Evolutionary conservation across 2,113 vertebrate genomes (phyloP), one percentile per base, ranked within the genome.

Genomic region (Sorex araneus): DNA sequence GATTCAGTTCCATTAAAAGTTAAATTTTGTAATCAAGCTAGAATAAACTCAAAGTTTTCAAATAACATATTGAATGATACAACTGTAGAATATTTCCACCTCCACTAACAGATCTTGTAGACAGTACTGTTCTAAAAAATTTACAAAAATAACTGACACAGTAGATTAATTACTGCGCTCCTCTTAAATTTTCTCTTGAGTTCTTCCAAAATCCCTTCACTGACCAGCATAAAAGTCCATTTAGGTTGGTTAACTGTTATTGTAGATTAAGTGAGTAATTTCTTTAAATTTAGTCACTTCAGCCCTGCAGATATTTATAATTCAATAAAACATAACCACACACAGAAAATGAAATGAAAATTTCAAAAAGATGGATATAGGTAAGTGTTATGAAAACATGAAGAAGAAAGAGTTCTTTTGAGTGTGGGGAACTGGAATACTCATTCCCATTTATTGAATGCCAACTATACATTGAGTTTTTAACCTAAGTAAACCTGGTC

Each of bases 1-100:
- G 64, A 85, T 57, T 86, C 27, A 94, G 57, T 79, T 84, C 34
- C 84, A 32, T 91, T 84, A 43, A 63, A 86, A 80, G 54, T 71
- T 60, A 2, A 34, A 8, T 85, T 92, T 47, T 16, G 93, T 85
- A 36, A 43, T 71, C 21, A 79, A 15, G 73, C 7, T 74, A 75
- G 12, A 15, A 4, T 40, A 60, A 18, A 70, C 77, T 69, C 78
- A 43, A 74, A 78, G 1, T 34, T 2, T 25, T 64, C 40, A 75
- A 15, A 54, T 66, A 2, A 13, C 71, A 15, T 77, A 40, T 78
- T 47, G 21, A 23, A 91, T 43, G 85, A 57, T 43, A 90, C 23
- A 76, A 19, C 73, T 43, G 45, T 6, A 70, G 85, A 80, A 74
- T 19, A 75, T 71, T 66, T 27, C 50, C n/a, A 90, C 7, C 21